Percentiles rank a stretch among this genome's conserved stretches.
These are phyloP conservation scores for Conops quadrifasciatus DNA, from an alignment of 2,888 invertebrate species.

Conservation along the genomic window DNA sequence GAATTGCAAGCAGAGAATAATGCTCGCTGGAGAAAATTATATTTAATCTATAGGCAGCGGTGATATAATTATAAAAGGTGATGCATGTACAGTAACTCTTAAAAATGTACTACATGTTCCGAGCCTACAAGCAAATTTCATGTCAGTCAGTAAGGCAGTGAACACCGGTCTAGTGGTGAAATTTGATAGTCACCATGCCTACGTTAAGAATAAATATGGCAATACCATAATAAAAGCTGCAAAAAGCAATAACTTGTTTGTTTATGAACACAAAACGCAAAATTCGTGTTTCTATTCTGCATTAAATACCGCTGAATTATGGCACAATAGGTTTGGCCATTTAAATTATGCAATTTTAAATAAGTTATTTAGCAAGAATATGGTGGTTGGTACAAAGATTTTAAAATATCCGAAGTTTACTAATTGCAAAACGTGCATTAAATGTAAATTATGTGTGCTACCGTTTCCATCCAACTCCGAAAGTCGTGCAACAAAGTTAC, in stretches of 20 bases:
- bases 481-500: conserved; percentile 11
- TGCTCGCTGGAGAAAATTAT: conserved; percentile 27
- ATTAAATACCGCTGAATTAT: conserved; percentile 24
- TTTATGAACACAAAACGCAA: conserved; percentile 19
- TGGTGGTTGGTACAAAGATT: conserved; percentile 33
- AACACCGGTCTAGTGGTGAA: conserved; percentile 32
- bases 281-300: conserved; percentile 14
- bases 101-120: conserved; percentile 40
- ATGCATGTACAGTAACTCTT: conserved; percentile 22
- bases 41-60: conserved; percentile 18
- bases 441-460: conserved; percentile 30
- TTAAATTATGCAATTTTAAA: conserved; percentile 31
- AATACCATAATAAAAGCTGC: conserved; percentile 22
- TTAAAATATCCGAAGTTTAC: neutral
- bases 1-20: conserved; percentile 20
- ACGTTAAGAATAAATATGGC: conserved; percentile 27
- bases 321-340: conserved; percentile 38
- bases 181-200: conserved; percentile 29
- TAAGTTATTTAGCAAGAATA: conserved; percentile 22
- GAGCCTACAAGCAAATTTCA: conserved; percentile 40
- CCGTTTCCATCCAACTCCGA: conserved; percentile 28
- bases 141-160: conserved; percentile 41
- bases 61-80: conserved; percentile 16
- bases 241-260: conserved; percentile 30
- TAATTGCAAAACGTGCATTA: conserved; percentile 31